phyloP scores from a whole-genome alignment of 2,888 invertebrate species.

The Eilema caniola region DNA sequence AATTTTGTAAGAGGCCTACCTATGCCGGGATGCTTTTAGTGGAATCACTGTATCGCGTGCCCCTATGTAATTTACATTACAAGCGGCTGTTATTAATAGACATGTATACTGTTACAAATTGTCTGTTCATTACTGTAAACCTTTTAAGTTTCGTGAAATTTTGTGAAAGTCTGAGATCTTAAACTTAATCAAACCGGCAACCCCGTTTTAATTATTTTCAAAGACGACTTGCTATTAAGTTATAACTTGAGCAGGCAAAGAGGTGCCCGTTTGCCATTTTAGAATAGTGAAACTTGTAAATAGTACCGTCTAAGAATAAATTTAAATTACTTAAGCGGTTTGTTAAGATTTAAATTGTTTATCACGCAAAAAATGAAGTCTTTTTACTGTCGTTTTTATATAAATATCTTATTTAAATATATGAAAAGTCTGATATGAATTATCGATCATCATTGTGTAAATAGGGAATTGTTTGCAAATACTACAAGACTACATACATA shows the following conservation, averaged over 20 bases:
- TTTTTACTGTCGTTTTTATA: not conserved
- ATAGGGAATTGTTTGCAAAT: too few relatives aligned
- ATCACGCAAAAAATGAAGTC: not conserved
- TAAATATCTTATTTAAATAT: too few relatives aligned
- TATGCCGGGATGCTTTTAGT: conserved; percentile 75
- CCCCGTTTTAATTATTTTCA: conserved; percentile 33
- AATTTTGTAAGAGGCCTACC: conserved; percentile 60
- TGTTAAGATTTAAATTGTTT: not conserved
- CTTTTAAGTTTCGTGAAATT: conserved; percentile 49
- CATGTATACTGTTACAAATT: conserved; percentile 63
- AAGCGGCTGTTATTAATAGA: conserved; percentile 65
- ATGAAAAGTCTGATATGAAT: too few relatives aligned
- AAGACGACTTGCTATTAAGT: conserved; percentile 31
- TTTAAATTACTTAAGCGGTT: conserved; percentile 27
- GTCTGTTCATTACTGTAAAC: conserved; percentile 60
- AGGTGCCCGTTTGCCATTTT: conserved; percentile 9
- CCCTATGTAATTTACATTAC: conserved; percentile 67
- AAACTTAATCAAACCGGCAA: conserved; percentile 36
- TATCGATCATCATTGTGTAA: too few relatives aligned
- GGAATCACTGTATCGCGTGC: conserved; percentile 80
- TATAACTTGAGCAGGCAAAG: conserved; percentile 25
- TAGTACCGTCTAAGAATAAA: conserved; percentile 18
- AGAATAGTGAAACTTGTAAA: conserved; percentile 5
- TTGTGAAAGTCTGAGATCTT: conserved; percentile 24
- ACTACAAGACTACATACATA: not conserved